Percentiles rank a stretch among this genome's conserved stretches.
Conservation (phyloP, 2,797 vertebrate species). For the Macrochelys suwanniensis region DNA sequence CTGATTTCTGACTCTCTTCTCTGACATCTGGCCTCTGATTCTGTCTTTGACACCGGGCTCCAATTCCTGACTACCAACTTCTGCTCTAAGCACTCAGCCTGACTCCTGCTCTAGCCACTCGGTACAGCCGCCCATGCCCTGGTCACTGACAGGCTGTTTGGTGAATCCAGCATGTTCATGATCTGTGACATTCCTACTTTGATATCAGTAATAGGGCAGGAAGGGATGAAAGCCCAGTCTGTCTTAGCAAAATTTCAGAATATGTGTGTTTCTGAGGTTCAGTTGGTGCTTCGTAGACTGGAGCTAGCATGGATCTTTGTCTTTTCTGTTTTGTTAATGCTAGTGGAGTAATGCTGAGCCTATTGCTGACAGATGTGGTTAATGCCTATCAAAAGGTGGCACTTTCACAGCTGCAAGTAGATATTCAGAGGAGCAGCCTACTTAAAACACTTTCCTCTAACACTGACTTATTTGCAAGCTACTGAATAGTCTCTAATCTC, state of each 20-base stretch:
- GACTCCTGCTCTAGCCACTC: not conserved
- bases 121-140: not conserved
- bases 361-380: not conserved
- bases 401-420: not conserved
- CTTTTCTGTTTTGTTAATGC: not conserved
- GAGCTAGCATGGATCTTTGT: not conserved
- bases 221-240: not conserved
- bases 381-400: not conserved
- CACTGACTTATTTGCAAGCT: not conserved
- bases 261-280: not conserved
- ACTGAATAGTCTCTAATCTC: not conserved
- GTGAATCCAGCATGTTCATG: not conserved
- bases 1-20: not conserved
- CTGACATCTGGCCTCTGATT: not conserved
- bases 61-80: not conserved
- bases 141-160: not conserved
- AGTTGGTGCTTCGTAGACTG: not conserved
- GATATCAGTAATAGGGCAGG: not conserved
- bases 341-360: not conserved
- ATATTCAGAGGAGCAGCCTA: not conserved
- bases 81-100: not conserved
- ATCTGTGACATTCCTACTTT: fast-evolving
- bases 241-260: not conserved
- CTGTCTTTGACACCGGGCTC: not conserved
- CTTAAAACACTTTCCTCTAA: not conserved